phyloP scores from a whole-genome alignment of 2,113 vertebrate species.

The Litocranius walleri region DNA sequence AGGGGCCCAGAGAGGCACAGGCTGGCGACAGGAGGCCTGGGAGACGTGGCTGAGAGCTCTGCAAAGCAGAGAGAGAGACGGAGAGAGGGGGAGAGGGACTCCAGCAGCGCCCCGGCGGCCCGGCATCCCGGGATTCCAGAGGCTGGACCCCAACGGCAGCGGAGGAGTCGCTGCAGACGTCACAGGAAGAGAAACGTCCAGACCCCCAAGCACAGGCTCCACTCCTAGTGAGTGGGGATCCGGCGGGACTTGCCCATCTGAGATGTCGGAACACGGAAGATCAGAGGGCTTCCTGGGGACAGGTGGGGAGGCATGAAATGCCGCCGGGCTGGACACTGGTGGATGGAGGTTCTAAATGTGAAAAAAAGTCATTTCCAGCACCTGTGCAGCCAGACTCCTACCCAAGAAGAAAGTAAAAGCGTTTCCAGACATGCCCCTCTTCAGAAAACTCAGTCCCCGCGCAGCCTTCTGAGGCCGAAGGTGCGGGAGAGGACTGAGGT shows the following conservation, averaged over 20 bases:
- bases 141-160: not conserved
- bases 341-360: not conserved
- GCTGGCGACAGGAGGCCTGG: too few species aligned
- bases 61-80: not conserved
- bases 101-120: not conserved
- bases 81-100: not conserved
- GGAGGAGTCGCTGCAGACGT: not conserved
- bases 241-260: fast-evolving
- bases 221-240: not conserved
- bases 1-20: not conserved
- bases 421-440: not conserved
- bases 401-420: too few species aligned
- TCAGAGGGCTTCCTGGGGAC: not conserved
- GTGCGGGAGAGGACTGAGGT: not conserved
- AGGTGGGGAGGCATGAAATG: not conserved
- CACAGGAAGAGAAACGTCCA: fast-evolving
- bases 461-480: fast-evolving
- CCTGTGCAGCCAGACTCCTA: not conserved
- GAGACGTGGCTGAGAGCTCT: not conserved
- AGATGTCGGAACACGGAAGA: not conserved
- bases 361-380: not conserved
- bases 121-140: not conserved
- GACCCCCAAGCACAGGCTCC: fast-evolving
- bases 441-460: not conserved
- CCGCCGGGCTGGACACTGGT: not conserved